A percentile compares a stretch with the other conserved stretches of the same genome.
These are phyloP conservation scores for Melanotaenia nigrans DNA, from an alignment of 2,797 vertebrate species.

Conservation along the genomic window DNA sequence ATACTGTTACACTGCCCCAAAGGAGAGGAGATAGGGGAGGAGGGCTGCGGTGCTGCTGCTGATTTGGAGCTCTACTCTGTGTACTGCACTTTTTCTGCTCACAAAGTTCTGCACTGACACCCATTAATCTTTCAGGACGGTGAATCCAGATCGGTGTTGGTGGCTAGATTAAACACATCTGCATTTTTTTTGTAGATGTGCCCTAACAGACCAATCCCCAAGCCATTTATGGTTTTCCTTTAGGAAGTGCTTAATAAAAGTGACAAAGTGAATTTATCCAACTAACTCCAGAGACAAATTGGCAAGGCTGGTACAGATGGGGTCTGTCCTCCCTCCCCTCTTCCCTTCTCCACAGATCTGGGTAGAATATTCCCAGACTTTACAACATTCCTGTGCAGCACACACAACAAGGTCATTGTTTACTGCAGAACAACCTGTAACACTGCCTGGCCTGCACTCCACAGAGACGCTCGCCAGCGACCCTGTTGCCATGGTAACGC, in stretches of 20 bases:
- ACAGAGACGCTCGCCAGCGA: constrained; percentile 77
- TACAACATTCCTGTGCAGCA: constrained; percentile 86
- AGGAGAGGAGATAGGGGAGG: constrained; percentile 53
- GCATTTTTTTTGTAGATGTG: constrained; percentile 47
- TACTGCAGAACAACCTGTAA: constrained; percentile 87
- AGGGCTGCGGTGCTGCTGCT: constrained; percentile 55
- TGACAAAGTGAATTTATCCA: constrained; percentile 64
- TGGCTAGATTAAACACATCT: constrained; percentile 39
- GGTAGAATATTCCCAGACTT: constrained; percentile 85
- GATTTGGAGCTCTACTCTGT: constrained; percentile 37
- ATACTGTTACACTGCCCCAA: constrained; percentile 76
- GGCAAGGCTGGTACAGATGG: constrained; percentile 47
- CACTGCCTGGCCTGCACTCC: constrained; percentile 80
- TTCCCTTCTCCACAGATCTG: constrained; percentile 45
- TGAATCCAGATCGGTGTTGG: constrained; percentile 49
- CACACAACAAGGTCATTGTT: constrained; percentile 90
- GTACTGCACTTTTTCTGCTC: constrained; percentile 33
- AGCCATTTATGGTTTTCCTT: constrained; percentile 40
- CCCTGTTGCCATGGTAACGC: constrained; percentile 76
- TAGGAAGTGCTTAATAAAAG: constrained; percentile 59
- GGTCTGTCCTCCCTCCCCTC: constrained; percentile 25
- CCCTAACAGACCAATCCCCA: constrained; percentile 45
- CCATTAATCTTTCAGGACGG: constrained; percentile 53
- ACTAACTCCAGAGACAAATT: constrained; percentile 54
- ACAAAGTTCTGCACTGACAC: constrained; percentile 40